Conservation (phyloP, 2,888 invertebrate species). For the Sthenelais limicola region DNA sequence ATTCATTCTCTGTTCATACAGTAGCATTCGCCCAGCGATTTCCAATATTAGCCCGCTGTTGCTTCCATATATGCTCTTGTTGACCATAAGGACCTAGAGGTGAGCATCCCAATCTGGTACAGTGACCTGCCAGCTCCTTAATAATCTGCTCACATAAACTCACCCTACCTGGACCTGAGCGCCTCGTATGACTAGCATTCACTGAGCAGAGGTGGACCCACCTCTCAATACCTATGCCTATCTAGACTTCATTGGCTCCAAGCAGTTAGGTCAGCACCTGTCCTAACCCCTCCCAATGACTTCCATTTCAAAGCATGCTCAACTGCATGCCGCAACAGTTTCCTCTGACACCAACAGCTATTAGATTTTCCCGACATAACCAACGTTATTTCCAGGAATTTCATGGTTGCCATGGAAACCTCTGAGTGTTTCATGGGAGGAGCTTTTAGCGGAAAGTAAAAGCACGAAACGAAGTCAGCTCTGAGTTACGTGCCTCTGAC, state of each 20-base stretch:
- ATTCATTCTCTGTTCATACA: too few species aligned
- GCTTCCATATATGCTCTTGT: too few species aligned
- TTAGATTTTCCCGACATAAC: slow-evolving; percentile 30
- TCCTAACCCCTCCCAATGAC: neutral
- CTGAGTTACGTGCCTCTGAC: too few species aligned
- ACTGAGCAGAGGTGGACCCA: neutral
- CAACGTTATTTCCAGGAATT: slow-evolving; percentile 18
- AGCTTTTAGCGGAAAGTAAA: too few species aligned
- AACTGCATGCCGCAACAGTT: neutral
- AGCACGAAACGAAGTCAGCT: too few species aligned
- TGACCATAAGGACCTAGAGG: too few species aligned
- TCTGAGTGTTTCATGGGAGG: too few species aligned
- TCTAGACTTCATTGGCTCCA: neutral
- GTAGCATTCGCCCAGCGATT: too few species aligned
- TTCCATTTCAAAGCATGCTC: neutral
- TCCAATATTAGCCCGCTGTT: too few species aligned
- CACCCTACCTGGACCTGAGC: slow-evolving; percentile 3
- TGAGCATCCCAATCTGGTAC: neutral
- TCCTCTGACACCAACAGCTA: slow-evolving; percentile 1
- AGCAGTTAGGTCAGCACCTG: slow-evolving; percentile 14
- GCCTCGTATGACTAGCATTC: neutral
- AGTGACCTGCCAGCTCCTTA: neutral
- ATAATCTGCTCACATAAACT: neutral
- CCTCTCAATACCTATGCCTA: too few species aligned
- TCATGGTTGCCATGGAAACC: slow-evolving; percentile 34